These are phyloP conservation scores for Cottus gobio DNA, from an alignment of 2,113 vertebrate species.

Conservation along the genomic window DNA sequence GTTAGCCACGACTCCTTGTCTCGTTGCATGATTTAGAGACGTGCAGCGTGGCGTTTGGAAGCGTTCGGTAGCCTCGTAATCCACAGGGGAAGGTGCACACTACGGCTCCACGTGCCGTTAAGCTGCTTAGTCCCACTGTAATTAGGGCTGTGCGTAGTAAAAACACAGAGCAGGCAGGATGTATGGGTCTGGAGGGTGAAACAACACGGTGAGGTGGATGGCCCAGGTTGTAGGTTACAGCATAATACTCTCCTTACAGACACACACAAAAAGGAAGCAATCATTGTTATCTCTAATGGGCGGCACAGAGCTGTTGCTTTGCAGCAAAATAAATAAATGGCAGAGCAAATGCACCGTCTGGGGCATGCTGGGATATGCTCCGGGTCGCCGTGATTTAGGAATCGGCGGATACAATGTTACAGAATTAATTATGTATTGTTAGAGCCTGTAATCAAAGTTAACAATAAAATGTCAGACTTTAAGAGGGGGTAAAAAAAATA, in stretches of 20 bases:
- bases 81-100: constrained; percentile 72
- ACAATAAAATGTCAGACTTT: constrained; percentile 21
- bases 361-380: constrained; percentile 21
- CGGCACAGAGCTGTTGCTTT: neutral
- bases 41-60: constrained; percentile 45
- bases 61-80: constrained; percentile 69
- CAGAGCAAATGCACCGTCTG: constrained; percentile 20
- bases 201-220: neutral
- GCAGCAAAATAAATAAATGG: constrained; percentile 6
- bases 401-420: neutral
- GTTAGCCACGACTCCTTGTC: constrained; percentile 42
- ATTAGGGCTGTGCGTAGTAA: constrained; percentile 79
- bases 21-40: constrained; percentile 51
- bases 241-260: neutral
- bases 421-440: neutral
- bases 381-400: neutral
- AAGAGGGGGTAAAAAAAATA: neutral
- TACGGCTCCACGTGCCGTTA: constrained; percentile 81
- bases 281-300: constrained; percentile 32
- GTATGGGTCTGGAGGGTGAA: constrained; percentile 25
- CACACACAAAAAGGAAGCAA: constrained; percentile 3
- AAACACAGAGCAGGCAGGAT: constrained; percentile 61
- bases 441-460: constrained; percentile 4
- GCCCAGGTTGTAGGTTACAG: constrained; percentile 7
- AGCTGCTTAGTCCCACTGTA: constrained; percentile 83